These are phyloP conservation scores for Cnemophilus loriae DNA, from an alignment of 2,113 vertebrate genomes.

Conservation along the genomic window DNA sequence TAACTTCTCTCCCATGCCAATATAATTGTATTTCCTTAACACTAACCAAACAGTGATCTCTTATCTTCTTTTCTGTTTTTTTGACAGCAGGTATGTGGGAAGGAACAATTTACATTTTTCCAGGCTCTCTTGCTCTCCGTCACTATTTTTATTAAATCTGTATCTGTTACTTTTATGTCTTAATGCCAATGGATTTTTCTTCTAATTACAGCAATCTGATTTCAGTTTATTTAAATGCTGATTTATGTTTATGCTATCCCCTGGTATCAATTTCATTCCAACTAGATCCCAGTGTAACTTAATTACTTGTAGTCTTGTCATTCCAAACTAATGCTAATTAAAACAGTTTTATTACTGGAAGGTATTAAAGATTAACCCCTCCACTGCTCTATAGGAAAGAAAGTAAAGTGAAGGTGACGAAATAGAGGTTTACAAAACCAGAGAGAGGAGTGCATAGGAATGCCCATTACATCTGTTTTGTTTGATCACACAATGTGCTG, in stretches of 20 bases:
- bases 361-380: slow-evolving; percentile 59
- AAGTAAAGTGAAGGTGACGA: neutral
- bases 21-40: slow-evolving; percentile 50
- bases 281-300: slow-evolving; percentile 67
- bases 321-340: slow-evolving; percentile 64
- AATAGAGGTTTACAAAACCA: neutral
- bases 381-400: neutral
- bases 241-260: slow-evolving; percentile 68
- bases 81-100: fast-evolving
- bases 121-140: neutral
- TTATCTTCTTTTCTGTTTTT: neutral
- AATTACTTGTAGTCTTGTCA: slow-evolving; percentile 67
- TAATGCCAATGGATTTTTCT: slow-evolving; percentile 54
- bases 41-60: slow-evolving; percentile 4
- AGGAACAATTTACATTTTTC: slow-evolving; percentile 13
- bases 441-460: neutral
- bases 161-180: slow-evolving; percentile 62
- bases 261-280: slow-evolving; percentile 68
- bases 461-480: neutral
- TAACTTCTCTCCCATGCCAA: slow-evolving; percentile 16
- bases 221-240: slow-evolving; percentile 70
- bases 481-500: neutral
- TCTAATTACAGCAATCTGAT: slow-evolving; percentile 68
- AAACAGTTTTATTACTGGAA: slow-evolving; percentile 63
- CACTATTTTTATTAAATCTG: slow-evolving; percentile 33